Base-by-base conservation (phyloP, 1,140 invertebrate genomes). In the Batillaria attramentaria region DNA sequence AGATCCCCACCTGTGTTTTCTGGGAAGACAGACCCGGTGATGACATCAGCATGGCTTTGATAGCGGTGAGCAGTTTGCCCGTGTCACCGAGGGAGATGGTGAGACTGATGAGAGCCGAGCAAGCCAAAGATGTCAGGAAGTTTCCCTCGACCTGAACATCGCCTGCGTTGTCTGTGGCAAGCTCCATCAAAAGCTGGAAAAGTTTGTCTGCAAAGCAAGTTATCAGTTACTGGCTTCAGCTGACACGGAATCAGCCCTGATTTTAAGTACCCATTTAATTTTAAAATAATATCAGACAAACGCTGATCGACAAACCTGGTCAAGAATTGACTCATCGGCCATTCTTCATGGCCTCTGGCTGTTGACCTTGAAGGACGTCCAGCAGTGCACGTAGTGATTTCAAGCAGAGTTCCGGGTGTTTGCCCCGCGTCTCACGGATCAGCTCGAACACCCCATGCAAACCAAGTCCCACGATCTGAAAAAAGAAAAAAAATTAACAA, bases 1-100 rank as follows among this genome's bases (percentile, higher is more conserved):
- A 24, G 24, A 65, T 35, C 70, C 79, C 89, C 90, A 96, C 95
- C 92, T 94, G 93, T 74, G 97, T 94, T 89, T 95, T 94, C 92
- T 97, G 96, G 72, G 94, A 91, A 37, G 95, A 94, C 46, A 97
- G 91, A 66, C 93, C 92, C 85, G 94, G 92, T 10, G 95, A 93
- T 79, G 95, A 96, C 95, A 98, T 98, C 20, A 98, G 92, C 81
- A 98, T 92, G 41, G 96, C 95, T 28, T 95, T 94, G 42, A 97
- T 94, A 24, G 97, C 96, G 87, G 94, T 94, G 0, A 99, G 92
- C 83, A 97, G 94, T 88, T 97, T 96, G 42, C 96, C 96, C n/a
- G 97, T 97, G 87, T 98, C 96, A 2, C 97, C 97, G 77, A 96
- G 92, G 1, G 97, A 97, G n/a, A 98, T 95, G 39, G 96, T 96